Evolutionary conservation across 2,113 vertebrate genomes (phyloP).

Genomic region (Odocoileus hemionus): DNA sequence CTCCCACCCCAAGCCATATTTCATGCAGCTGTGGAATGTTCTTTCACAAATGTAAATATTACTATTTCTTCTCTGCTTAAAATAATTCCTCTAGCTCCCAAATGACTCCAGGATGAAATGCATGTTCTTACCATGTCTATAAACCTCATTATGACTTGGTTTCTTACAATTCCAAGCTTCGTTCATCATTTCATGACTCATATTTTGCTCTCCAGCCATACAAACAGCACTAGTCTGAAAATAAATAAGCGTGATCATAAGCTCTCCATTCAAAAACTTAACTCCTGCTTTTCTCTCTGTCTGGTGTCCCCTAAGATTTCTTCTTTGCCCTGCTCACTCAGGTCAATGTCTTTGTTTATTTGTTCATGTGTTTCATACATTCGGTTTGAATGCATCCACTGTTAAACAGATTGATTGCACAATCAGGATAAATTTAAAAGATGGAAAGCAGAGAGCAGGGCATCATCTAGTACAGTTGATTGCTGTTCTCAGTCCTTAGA

Average conservation of each 20-base stretch:
- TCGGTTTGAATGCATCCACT: background rate
- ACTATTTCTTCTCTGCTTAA: background rate
- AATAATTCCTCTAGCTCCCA: background rate
- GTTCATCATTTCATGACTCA: background rate
- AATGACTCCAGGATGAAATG: background rate
- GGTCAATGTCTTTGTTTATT: background rate
- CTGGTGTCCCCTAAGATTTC: background rate
- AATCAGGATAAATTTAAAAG: background rate
- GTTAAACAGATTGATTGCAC: background rate
- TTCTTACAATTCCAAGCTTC: background rate
- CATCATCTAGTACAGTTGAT: background rate
- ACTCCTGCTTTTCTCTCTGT: background rate
- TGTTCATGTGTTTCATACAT: background rate
- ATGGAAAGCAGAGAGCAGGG: background rate
- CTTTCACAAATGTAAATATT: background rate
- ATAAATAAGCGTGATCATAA: background rate
- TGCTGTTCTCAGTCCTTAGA: background rate
- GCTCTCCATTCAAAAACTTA: background rate
- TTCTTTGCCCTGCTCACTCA: background rate
- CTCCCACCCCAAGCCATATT: background rate
- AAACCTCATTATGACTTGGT: background rate
- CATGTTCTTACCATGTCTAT: background rate
- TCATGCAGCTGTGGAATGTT: background rate
- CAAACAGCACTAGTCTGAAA: background rate
- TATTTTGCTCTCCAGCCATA: background rate